These are phyloP conservation scores for Penaeus vannamei DNA, from an alignment of 1,140 invertebrate genomes.

Conservation along the genomic window DNA sequence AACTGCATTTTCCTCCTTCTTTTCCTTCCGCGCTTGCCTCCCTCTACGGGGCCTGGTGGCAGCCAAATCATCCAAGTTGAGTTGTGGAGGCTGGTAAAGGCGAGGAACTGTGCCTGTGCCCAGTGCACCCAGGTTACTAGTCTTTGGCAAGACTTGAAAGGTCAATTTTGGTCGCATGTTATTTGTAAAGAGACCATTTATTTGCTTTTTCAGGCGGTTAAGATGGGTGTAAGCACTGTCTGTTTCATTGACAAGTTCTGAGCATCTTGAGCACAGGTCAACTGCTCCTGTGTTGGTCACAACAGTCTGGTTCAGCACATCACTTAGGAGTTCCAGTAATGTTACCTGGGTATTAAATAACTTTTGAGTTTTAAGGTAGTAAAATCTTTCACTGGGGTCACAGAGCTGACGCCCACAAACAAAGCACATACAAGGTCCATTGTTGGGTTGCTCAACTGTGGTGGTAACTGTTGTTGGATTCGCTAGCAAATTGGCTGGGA, in stretches of 20 bases:
- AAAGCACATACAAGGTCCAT: conserved; percentile 52
- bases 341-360: conserved; percentile 45
- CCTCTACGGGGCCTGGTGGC: conserved; percentile 38
- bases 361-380: conserved; percentile 44
- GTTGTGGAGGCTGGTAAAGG: conserved; percentile 26
- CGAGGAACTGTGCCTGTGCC: not conserved
- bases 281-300: conserved; percentile 44
- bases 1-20: not conserved
- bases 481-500: conserved; percentile 14
- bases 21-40: conserved; percentile 3
- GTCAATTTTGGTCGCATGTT: conserved; percentile 50
- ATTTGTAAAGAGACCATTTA: conserved; percentile 22
- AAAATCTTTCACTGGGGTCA: conserved; percentile 43
- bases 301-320: conserved; percentile 45
- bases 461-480: conserved; percentile 35
- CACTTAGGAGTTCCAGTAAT: conserved; percentile 41
- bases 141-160: conserved; percentile 47
- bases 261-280: conserved; percentile 48
- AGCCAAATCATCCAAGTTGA: conserved; percentile 42
- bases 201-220: conserved; percentile 42
- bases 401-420: conserved; percentile 36
- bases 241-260: conserved; percentile 47
- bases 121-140: not conserved
- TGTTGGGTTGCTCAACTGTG: conserved; percentile 48
- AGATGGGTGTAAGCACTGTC: conserved; percentile 41